phyloP scores from a whole-genome alignment of 2,888 invertebrate genomes.

The Dryadula phaetusa region DNA sequence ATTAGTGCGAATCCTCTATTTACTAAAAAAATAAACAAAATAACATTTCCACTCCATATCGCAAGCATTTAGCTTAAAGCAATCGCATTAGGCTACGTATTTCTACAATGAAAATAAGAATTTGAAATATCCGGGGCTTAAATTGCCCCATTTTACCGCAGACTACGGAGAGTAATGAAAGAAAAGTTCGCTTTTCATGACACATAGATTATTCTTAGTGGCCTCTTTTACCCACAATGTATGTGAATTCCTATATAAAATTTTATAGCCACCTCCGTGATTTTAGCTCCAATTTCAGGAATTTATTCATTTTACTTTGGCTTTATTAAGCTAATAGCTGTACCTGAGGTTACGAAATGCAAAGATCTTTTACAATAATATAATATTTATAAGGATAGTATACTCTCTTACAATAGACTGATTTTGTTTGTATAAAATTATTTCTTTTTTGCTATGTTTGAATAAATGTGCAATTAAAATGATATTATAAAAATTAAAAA shows the following conservation, averaged over 20 bases:
- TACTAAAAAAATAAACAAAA: background rate
- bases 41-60: background rate
- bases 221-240: conserved; percentile 73
- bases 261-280: conserved; percentile 66
- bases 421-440: too few species aligned
- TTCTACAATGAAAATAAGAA: conserved; percentile 47
- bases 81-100: conserved; percentile 34
- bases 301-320: conserved; percentile 39
- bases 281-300: conserved; percentile 59
- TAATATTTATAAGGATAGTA: conserved; percentile 1
- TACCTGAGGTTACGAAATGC: conserved; percentile 23
- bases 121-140: conserved; percentile 52
- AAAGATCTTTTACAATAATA: conserved; percentile 27
- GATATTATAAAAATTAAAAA: too few species aligned
- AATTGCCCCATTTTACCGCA: conserved; percentile 60
- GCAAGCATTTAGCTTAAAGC: conserved; percentile 22
- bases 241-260: conserved; percentile 72
- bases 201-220: conserved; percentile 73
- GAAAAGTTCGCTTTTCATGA: conserved; percentile 70
- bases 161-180: conserved; percentile 66
- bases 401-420: too few species aligned
- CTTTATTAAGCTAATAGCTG: conserved; percentile 34
- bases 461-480: too few species aligned
- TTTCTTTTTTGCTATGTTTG: too few species aligned
- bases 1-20: background rate